A percentile compares a stretch with the other conserved stretches of the same genome.
Conservation (phyloP, 2,888 invertebrate genomes). For the Sinodicranocentrus sp. region DNA sequence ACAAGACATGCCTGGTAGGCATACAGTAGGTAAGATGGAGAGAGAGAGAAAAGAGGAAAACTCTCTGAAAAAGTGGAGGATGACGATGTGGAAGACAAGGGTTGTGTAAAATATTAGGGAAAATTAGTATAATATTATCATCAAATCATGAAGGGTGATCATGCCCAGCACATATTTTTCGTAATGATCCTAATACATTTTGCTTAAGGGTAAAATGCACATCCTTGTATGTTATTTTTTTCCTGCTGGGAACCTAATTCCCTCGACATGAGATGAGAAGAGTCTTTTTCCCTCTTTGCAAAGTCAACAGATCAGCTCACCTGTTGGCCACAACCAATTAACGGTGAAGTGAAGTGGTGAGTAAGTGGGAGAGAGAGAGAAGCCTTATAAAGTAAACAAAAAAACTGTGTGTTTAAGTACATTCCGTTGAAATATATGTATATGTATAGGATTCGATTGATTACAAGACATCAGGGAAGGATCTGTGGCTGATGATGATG, state of each 20-base stretch:
- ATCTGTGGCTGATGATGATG: constrained; percentile 3
- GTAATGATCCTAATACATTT: constrained; percentile 31
- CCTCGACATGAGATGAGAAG: neutral
- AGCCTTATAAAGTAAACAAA: constrained; percentile 32
- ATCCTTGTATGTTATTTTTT: neutral
- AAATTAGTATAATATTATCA: constrained; percentile 51
- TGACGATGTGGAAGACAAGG: neutral
- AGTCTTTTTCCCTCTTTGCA: constrained; percentile 20
- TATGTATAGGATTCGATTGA: constrained; percentile 24
- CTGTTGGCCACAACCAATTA: constrained; percentile 62
- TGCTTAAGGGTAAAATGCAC: constrained; percentile 19
- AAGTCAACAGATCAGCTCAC: constrained; percentile 35
- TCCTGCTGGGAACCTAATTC: neutral
- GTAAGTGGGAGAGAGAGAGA: constrained; percentile 3
- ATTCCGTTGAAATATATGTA: no score
- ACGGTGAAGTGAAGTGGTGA: constrained; percentile 64
- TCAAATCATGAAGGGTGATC: constrained; percentile 47
- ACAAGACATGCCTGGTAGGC: no score
- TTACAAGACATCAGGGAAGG: constrained; percentile 20
- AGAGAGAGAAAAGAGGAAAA: no score
- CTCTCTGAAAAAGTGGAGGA: neutral
- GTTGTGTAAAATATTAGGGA: constrained; percentile 34
- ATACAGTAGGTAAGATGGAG: no score
- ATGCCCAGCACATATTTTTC: constrained; percentile 38
- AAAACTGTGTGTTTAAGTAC: neutral